These are phyloP conservation scores for Dynastes hyllus DNA, from an alignment of 2,888 invertebrate species.

Conservation along the genomic window DNA sequence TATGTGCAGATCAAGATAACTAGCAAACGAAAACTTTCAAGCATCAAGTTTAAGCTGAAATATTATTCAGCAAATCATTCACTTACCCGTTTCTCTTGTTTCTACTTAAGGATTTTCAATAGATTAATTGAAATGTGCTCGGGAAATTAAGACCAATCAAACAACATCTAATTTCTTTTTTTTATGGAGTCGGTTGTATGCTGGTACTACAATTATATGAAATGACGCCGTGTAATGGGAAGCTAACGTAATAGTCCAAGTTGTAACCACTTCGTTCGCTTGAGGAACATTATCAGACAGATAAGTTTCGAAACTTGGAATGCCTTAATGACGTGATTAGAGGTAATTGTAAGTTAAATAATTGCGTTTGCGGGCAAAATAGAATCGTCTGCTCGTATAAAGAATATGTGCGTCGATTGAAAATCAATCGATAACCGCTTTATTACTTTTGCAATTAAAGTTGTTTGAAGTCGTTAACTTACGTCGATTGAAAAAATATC, in stretches of 20 bases:
- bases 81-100: neutral
- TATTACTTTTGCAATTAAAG: too few relatives aligned
- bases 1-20: too few relatives aligned
- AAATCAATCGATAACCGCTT: too few relatives aligned
- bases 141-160: neutral
- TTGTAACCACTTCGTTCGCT: neutral
- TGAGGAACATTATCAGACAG: neutral
- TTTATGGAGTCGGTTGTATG: neutral
- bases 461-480: too few relatives aligned
- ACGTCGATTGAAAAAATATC: too few relatives aligned
- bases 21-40: too few relatives aligned
- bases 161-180: neutral
- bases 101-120: neutral
- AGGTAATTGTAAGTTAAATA: conserved; percentile 3
- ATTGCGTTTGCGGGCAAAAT: too few relatives aligned
- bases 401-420: neutral
- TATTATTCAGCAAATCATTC: too few relatives aligned
- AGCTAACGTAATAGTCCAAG: neutral
- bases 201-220: conserved; percentile 4
- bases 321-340: conserved; percentile 4
- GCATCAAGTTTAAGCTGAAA: too few relatives aligned
- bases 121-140: neutral
- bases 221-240: conserved; percentile 3
- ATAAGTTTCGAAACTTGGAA: conserved; percentile 15
- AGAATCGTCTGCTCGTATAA: too few relatives aligned